Percentiles rank a stretch among this genome's conserved stretches.
phyloP scores from a whole-genome alignment of 1,140 invertebrate species.

The Agrypnia vestita region DNA sequence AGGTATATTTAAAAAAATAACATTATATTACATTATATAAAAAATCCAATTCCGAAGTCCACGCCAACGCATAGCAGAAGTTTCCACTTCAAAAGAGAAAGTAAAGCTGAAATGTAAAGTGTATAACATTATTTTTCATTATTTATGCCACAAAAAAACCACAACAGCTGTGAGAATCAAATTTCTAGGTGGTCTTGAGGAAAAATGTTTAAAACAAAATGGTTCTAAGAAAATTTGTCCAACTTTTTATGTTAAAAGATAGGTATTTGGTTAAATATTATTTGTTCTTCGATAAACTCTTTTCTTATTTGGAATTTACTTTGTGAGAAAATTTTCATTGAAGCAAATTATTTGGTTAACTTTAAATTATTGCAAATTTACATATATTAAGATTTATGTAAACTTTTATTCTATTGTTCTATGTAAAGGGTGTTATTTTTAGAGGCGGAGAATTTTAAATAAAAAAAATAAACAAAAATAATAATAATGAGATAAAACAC shows the following conservation, averaged over 20 bases:
- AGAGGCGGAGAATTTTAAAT: no score
- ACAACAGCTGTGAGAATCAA: not conserved
- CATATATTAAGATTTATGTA: no score
- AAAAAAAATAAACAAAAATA: no score
- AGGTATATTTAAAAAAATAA: conserved; percentile 16
- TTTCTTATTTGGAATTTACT: no score
- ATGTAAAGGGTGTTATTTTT: no score
- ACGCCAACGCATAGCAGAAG: no score
- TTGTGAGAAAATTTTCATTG: no score
- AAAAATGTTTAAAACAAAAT: not conserved
- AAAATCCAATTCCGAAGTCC: not conserved
- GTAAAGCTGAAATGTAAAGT: conserved; percentile 53
- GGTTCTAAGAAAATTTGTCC: no score
- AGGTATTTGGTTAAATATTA: not conserved
- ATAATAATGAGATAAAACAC: no score
- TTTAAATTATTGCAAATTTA: no score
- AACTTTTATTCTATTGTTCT: no score
- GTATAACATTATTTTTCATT: not conserved
- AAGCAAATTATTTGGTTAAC: no score
- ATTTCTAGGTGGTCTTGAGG: not conserved
- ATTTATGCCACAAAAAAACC: not conserved
- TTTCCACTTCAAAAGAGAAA: conserved; percentile 50
- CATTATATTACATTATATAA: not conserved
- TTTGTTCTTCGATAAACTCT: not conserved
- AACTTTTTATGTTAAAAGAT: not conserved